Evolutionary conservation across 2,888 invertebrate genomes (phyloP), one percentile per base, ranked within the genome.

Genomic region (Aleiodes alternator): DNA sequence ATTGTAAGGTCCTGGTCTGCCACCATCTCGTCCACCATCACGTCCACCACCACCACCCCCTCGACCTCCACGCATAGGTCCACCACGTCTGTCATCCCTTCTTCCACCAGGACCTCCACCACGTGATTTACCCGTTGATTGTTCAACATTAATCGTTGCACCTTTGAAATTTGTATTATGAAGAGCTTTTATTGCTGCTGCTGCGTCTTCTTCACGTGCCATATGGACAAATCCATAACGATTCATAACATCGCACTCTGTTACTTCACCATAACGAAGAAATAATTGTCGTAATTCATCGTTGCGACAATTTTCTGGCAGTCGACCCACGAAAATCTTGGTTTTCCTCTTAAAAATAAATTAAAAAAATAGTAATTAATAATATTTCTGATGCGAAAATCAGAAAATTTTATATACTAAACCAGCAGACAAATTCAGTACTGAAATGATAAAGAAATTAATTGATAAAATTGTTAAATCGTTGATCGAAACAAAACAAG

Each of bases 211-310:
- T 84, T 94, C 93, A 23, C 94, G 94, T 86, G 95, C 94, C 94
- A 96, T 94, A 90, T 97, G 97, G 69, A 98, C 96, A 90, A 98
- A 98, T 9, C 97, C 98, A 90, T 97, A 98, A 78, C 97, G 94
- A 89, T 97, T 97, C 91, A 98, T 95, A 76, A 98, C 96, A 88
- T 98, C 98, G 90, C 97, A 97, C 90, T 98, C 98, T 16, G 95
- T 95, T 6, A 98, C 97, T 73, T 92, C 92, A 61, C 97, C 97
- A 90, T 95, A 97, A 71, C 95, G 94, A 82, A 95, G 94, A 90
- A 98, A 98, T 69, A 97, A 91, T 80, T 93, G 93, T 64, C 95
- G 92, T 61, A 97, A 91, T 84, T 97, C 97, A 84, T 96, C 95
- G 73, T 94, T 94, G 84, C 95, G 94, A 81, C 96, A 96, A 84